phyloP scores from a whole-genome alignment of 2,888 invertebrate genomes.

The Meganola albula region DNA sequence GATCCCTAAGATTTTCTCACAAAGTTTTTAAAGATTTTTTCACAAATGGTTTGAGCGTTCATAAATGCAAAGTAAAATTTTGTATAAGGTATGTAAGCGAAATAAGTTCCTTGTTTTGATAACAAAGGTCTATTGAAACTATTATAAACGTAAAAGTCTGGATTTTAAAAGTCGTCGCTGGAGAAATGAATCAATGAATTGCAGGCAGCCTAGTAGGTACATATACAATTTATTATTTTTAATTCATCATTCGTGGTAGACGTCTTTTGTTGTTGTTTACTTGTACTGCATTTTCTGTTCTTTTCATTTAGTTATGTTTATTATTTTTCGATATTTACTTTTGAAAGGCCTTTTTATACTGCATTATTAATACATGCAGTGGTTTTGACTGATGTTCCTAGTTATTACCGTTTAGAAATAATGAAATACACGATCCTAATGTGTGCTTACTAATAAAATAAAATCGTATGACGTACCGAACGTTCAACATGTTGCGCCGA shows the following conservation, averaged over 20 bases:
- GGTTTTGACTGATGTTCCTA: too few relatives aligned
- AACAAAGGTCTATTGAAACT: constrained; percentile 67
- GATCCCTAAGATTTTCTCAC: too few relatives aligned
- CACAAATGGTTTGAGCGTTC: too few relatives aligned
- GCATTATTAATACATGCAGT: too few relatives aligned
- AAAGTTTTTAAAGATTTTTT: too few relatives aligned
- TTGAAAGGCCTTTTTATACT: too few relatives aligned
- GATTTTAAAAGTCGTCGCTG: constrained; percentile 47
- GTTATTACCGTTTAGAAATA: neutral
- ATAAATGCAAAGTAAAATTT: too few relatives aligned
- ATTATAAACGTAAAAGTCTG: constrained; percentile 55
- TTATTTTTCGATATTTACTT: too few relatives aligned
- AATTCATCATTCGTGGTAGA: constrained; percentile 31
- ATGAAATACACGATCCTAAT: neutral
- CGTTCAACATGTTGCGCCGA: constrained; percentile 22
- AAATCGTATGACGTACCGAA: constrained; percentile 10
- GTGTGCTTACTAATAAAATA: neutral
- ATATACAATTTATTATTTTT: constrained; percentile 46
- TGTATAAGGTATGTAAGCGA: too few relatives aligned
- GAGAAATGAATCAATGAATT: constrained; percentile 45
- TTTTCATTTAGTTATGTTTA: constrained; percentile 32
- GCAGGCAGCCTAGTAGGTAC: constrained; percentile 36
- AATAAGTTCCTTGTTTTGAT: constrained; percentile 52
- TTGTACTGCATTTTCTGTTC: constrained; percentile 39
- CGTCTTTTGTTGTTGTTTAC: constrained; percentile 47